Base-by-base conservation (phyloP, 2,888 invertebrate species). In the Caenorhabditis imperialis region DNA sequence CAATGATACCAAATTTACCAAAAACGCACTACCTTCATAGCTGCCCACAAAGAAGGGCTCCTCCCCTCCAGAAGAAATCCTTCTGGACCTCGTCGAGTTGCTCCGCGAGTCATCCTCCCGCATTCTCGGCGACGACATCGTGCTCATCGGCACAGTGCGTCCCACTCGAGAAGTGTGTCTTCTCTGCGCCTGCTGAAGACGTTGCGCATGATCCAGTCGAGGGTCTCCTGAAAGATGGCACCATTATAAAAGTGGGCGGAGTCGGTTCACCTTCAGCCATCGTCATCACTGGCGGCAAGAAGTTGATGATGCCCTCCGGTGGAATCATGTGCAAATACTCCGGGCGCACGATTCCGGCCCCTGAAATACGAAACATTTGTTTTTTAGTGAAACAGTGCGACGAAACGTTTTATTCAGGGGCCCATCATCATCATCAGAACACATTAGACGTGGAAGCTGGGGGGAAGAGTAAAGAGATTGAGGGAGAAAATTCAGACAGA, bases 341-440 rank as follows among this genome's bases (percentile, higher is more conserved):
- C 44, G 22, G 44, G 22, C 8, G 22, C 14, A 44, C 20, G 20
- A 7, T 22, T 8, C 22, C 20, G 48, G 20, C 50, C n/a, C n/a
- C n/a, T 50, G 50, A 50, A 50, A 50, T 12, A 50, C 3, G n/a
- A 60, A 54, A 20, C 7, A 35, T 22, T 42, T 33, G 8, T 33
- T 33, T 45, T 37, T 18, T 10, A 22, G 33, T 22, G 44, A 27
- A 33, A 18, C 42, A 48, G 12, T 16, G 4, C 10, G 22, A n/a
- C n/a, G 18, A 38, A 63, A 65, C 45, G 33, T 22, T 65, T 65
- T 65, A 65, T 65, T 65, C 48, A 48, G 27, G 50, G 38, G 51
- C 33, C 38, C 25, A 20, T 48, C n/a, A 20, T 55, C 20, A 20
- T 45, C 27, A 33, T 42, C 23, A 27, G n/a, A 55, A n/a, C 47